phyloP scores from a whole-genome alignment of 2,113 vertebrate genomes.

The Corythaeola cristata region DNA sequence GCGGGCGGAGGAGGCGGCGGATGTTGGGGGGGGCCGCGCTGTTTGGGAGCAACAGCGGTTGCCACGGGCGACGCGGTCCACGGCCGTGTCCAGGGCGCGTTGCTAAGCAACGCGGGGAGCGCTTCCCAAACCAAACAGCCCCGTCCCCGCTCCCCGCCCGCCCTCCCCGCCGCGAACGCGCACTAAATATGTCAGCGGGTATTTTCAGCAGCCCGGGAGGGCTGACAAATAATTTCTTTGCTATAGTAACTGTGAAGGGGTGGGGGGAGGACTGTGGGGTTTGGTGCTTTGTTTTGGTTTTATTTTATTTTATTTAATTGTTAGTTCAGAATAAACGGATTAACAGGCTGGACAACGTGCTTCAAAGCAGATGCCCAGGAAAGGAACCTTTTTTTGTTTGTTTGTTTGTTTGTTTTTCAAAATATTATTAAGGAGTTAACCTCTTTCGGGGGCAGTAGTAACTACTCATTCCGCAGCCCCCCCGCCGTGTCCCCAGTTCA shows the following conservation, averaged over 20 bases:
- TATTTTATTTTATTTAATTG: slow-evolving; percentile 55
- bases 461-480: accelerated
- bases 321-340: slow-evolving; percentile 18
- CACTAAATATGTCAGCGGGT: slow-evolving; percentile 91
- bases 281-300: not conserved
- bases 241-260: slow-evolving; percentile 52
- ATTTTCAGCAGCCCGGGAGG: slow-evolving; percentile 78
- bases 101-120: slow-evolving; percentile 88
- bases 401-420: not conserved
- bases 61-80: slow-evolving; percentile 88
- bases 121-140: slow-evolving; percentile 99
- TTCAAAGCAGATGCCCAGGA: not conserved
- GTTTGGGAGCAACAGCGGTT: slow-evolving; percentile 97
- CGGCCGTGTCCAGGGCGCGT: slow-evolving; percentile 90
- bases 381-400: not conserved
- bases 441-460: not conserved
- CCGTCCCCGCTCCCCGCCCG: slow-evolving; percentile 73
- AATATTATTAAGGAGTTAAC: not conserved
- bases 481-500: not conserved
- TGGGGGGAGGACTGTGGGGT: not conserved
- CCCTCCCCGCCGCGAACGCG: slow-evolving; percentile 75
- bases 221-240: slow-evolving; percentile 72
- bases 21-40: slow-evolving; percentile 70
- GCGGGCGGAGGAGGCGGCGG: not conserved
- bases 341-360: not conserved